Base-by-base conservation (phyloP, 2,797 vertebrate species). In the Bovichtus variegatus region DNA sequence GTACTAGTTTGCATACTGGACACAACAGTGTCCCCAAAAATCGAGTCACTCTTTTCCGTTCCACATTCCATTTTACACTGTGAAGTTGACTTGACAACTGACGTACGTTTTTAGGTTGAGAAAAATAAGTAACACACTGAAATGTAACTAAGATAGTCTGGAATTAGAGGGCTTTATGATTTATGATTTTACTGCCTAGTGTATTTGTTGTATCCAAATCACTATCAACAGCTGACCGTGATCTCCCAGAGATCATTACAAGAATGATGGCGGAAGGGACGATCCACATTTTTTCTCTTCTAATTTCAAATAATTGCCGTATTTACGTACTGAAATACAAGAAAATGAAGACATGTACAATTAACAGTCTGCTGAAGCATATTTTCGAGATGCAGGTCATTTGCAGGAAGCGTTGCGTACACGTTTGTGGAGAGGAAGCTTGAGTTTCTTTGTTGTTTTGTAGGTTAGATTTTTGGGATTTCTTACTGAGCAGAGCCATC, bases 11-110 rank as follows among this genome's bases (percentile, higher is more conserved):
- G 11, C 21, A 2, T 8, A 5, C 13, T 68, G 47, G 27, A 40
- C 15, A 46, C 36, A 53, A 8, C 29, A 19, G 6, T 13, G 5
- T 53, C 34, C 31, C 34, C 7, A 31, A 34, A 34, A 34, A 27
- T 73, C 29, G 19, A 44, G 21, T 55, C 43, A 67, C 31, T 58
- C 46, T 70, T n/a, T n/a, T n/a, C n/a, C n/a, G n/a, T n/a, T 16
- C 67, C 23, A 15, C 25, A 31, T 61, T 66, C 47, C 13, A 11
- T 29, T 72, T 64, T 68, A 58, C 66, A 64, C 43, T 43, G 9
- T 10, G 23, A 50, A 31, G 21, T 19, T 7, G 15, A 43, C 34
- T 2, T 41, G 29, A 16, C 3, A 29, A 0, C 4, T 23, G 40
- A 46, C 27, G 19, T 29, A 12, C 15, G 54, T 25, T 60, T 66